A percentile compares a stretch with the other conserved stretches of the same genome.
Conservation (phyloP, 2,797 vertebrate species). For the Sebastes taczanowskii region DNA sequence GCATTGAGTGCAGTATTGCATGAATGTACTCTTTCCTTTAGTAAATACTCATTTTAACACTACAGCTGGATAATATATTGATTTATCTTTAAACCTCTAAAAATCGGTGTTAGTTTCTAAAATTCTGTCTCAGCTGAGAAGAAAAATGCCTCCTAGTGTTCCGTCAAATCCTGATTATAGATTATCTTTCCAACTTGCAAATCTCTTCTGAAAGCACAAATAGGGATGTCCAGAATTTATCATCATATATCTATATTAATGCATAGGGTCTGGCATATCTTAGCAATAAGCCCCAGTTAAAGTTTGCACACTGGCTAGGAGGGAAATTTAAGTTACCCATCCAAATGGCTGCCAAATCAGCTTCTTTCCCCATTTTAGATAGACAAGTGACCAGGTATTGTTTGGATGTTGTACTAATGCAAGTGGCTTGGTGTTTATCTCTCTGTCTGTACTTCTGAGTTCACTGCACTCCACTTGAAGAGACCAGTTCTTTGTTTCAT, state of each 20-base stretch:
- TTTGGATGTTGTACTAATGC: background rate
- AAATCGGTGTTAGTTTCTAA: background rate
- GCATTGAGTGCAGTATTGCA: background rate
- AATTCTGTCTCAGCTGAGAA: background rate
- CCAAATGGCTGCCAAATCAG: background rate
- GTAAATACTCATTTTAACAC: background rate
- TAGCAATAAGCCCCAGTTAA: background rate
- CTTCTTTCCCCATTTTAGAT: background rate
- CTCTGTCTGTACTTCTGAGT: background rate
- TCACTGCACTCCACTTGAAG: background rate
- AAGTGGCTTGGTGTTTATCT: background rate
- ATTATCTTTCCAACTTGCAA: background rate
- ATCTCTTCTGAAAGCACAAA: background rate
- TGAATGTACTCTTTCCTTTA: background rate
- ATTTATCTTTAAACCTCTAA: background rate
- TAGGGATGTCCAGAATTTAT: too few relatives aligned
- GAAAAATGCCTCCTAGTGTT: background rate
- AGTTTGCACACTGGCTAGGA: background rate
- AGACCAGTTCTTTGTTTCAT: background rate
- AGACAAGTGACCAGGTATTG: background rate
- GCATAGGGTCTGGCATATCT: background rate
- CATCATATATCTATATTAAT: background rate
- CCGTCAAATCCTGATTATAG: background rate
- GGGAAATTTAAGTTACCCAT: too few relatives aligned
- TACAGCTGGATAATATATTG: too few relatives aligned